Conservation (phyloP, 2,113 vertebrate species). For the Cephalopterus ornatus region DNA sequence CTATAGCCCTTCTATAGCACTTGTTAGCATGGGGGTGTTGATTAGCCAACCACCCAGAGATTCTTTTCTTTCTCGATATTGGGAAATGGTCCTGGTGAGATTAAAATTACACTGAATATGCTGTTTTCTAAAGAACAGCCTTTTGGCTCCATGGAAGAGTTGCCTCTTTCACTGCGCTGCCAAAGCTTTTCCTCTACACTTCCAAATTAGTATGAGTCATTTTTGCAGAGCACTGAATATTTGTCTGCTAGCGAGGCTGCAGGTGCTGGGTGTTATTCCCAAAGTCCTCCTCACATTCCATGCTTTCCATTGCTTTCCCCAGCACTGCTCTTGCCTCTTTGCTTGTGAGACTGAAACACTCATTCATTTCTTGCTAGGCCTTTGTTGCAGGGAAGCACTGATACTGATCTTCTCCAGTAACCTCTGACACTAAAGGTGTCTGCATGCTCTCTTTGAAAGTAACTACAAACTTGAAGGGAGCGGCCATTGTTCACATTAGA, state of each 20-base stretch:
- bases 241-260: not conserved
- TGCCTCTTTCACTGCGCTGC: not conserved
- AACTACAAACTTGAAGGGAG: not conserved
- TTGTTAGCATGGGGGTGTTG: not conserved
- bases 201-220: not conserved
- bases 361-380: not conserved
- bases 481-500: not conserved
- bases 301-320: not conserved
- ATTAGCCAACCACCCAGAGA: not conserved
- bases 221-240: not conserved
- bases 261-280: conserved; percentile 4
- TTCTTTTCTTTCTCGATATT: not conserved
- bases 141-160: not conserved
- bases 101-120: not conserved
- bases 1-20: not conserved
- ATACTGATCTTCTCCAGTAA: not conserved
- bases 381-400: not conserved
- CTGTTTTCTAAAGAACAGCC: not conserved
- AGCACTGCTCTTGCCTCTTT: not conserved
- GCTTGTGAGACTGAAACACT: not conserved
- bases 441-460: not conserved
- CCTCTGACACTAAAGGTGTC: not conserved
- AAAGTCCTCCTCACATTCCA: not conserved
- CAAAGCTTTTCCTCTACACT: conserved; percentile 1
- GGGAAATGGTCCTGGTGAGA: not conserved